Conservation (phyloP, 2,113 vertebrate species). For the Myanophis thanlyinensis region DNA sequence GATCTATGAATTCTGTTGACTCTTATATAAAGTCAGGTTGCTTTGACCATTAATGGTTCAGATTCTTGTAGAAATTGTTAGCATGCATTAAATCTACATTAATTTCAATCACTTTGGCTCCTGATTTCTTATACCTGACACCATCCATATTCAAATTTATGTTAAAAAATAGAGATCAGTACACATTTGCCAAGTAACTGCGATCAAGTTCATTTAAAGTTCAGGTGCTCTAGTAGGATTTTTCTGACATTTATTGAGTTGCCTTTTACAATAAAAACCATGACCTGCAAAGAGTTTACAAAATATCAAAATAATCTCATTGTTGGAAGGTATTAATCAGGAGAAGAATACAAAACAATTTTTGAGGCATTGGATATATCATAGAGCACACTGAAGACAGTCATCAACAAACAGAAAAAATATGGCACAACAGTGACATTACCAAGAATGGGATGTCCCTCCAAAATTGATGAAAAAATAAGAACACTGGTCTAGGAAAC, state of each 20-base stretch:
- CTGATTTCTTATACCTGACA: too few species aligned
- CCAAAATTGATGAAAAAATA: background rate
- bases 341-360: background rate
- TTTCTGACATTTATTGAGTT: background rate
- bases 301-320: background rate
- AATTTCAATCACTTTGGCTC: too few species aligned
- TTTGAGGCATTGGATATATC: background rate
- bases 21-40: too few species aligned
- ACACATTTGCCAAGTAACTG: background rate
- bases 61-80: too few species aligned
- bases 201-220: background rate
- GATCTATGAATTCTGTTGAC: too few species aligned
- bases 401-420: background rate
- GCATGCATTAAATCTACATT: too few species aligned
- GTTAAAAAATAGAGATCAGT: background rate
- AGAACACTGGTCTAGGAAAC: background rate
- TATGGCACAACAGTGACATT: too few species aligned
- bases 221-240: background rate
- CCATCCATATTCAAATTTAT: too few species aligned
- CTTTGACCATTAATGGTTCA: too few species aligned
- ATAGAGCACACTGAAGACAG: background rate
- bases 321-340: background rate
- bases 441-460: background rate
- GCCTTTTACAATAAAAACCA: background rate
- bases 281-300: background rate